Base-by-base conservation (phyloP, 92 coral and sea anemone genomes). In the Heteractis magnifica region DNA sequence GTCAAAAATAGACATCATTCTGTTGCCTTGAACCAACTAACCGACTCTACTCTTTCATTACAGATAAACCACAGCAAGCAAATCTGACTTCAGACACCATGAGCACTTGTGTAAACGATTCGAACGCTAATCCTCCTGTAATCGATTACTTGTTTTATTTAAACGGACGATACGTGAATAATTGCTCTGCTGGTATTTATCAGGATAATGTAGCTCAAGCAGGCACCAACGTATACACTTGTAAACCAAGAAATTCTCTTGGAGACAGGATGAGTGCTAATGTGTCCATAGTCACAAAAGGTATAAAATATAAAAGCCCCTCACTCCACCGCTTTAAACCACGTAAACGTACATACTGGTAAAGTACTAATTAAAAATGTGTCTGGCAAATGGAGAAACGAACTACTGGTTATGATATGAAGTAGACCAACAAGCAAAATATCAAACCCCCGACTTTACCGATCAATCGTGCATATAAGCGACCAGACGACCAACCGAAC, bases 41-140 rank as follows among this genome's bases (percentile, higher is more conserved):
- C 73, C 18, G 12, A 41, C 4, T 9, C 26, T 68, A 6, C 49
- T 68, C 26, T 68, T 68, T n/a, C 10, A 68, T 53, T 34, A 3
- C 87, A 84, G 87, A 77, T 81, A 77, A 77, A 60, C 87, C 87
- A 1, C 16, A 78, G 49, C 77, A 78, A 26, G 73, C 79, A 53
- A 18, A 49, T 19, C 77, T 85, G 15, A 85, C 78, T 4, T n/a
- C 81, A 4, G 21, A 65, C 51, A 60, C 78, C 16, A 10, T 26
- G 16, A 68, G 5, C n/a, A 52, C 75, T 48, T 85, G 88, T 65
- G 44, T 62, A 55, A 77, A 85, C 59, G 83, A 77, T 16, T 65
- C 88, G 19, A 65, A 52, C 48, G 75, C 81, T 16, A 79, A 79
- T 73, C 83, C 83, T n/a, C 70, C 78, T 15, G 64, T 60, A 6